Base-by-base conservation (phyloP, 2,797 vertebrate genomes). In the Eulemur mongoz region DNA sequence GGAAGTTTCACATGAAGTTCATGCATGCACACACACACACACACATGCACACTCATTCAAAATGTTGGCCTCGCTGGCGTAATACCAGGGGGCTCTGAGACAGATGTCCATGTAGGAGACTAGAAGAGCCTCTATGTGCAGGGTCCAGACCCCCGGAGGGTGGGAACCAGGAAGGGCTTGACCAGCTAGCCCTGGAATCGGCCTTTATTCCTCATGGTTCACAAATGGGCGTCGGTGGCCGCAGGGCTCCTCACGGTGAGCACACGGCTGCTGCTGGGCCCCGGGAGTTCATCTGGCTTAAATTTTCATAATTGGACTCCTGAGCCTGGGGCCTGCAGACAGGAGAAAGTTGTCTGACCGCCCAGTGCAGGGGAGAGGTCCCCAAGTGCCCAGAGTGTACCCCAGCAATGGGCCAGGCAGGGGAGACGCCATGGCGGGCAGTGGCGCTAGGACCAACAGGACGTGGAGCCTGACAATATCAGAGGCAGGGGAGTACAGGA, bases 221-320 rank as follows among this genome's bases (percentile, higher is more conserved):
- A 76, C 54, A 38, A 6, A 75, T 40, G 52, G 79, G 35, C 91
- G 70, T 11, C 7, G 45, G 65, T 72, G 85, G 73, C 82, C 1
- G 25, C 40, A 32, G 17, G 69, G 69, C 35, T 89, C 81, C 73
- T 95, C 45, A 54, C 0, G 65, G 85, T 73, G 91, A 81, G 59
- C 86, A 79, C 8, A 52, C 7, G 7, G 96, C n/a, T 38, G 91
- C 65, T 8, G n/a, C 57, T 57, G 35, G 78, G n/a, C 45, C 13
- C 87, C 2, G 61, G 0, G 97, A 22, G 1, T 91, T 95, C 18
- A 97, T 94, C 82, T 95, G 98, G 69, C 83, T 97, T 40, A 98
- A 96, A 65, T 99, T 99, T 97, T 99, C 98, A 0, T 99, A 99
- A 61, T 97, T 98, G 67, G 98, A 99, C 43, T 99, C 98, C 7